Percentiles rank a stretch among this genome's conserved stretches.
Conservation (phyloP, 2,113 vertebrate genomes). For the Rhinolophus sinicus region DNA sequence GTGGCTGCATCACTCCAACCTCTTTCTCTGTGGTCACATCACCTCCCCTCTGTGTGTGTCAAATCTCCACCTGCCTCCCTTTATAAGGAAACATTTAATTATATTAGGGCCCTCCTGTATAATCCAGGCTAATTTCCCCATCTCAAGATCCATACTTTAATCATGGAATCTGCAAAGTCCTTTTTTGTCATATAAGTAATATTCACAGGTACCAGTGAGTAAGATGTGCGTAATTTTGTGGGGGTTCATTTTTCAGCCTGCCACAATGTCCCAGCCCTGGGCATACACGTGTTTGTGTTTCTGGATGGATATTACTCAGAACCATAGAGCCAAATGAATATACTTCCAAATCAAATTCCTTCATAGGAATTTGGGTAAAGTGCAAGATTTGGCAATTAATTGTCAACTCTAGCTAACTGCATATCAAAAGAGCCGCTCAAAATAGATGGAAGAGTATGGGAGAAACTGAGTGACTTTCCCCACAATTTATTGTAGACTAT, state of each 20-base stretch:
- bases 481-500: background rate
- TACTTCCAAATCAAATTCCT: background rate
- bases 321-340: background rate
- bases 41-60: background rate
- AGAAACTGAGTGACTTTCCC: too few relatives aligned
- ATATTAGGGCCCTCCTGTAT: too few relatives aligned
- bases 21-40: fast-evolving
- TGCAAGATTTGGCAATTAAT: background rate
- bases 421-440: background rate
- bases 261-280: fast-evolving
- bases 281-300: background rate
- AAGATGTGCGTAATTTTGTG: fast-evolving
- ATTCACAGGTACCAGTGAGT: background rate
- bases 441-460: too few relatives aligned
- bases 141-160: background rate
- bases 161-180: background rate
- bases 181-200: too few relatives aligned
- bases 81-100: fast-evolving
- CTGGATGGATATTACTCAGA: background rate
- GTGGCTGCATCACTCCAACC: fast-evolving
- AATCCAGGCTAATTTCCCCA: too few relatives aligned
- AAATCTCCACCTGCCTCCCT: too few relatives aligned
- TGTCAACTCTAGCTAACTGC: background rate
- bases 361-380: background rate
- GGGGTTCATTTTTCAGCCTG: background rate